phyloP scores from a whole-genome alignment of 2,888 invertebrate species.

The Eledona agricola region DNA sequence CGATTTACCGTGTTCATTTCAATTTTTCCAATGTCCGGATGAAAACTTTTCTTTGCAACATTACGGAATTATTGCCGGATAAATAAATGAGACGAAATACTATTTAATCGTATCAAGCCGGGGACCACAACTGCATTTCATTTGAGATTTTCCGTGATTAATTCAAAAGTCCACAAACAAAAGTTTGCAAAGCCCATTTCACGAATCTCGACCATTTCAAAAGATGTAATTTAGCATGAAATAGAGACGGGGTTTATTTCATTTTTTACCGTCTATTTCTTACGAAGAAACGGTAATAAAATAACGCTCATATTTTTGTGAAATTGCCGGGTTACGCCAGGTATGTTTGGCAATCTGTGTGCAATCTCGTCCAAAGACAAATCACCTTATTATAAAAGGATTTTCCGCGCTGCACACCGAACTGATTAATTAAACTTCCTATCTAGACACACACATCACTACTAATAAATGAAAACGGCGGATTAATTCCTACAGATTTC shows the following conservation, averaged over 20 bases:
- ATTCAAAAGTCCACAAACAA: slow-evolving; percentile 33
- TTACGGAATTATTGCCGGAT: slow-evolving; percentile 20
- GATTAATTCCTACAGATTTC: slow-evolving; percentile 22
- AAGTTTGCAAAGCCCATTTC: slow-evolving; percentile 29
- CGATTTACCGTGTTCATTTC: too few relatives aligned
- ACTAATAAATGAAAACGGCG: slow-evolving; percentile 22
- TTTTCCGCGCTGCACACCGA: slow-evolving; percentile 24
- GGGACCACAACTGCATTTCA: slow-evolving; percentile 27
- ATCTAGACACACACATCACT: slow-evolving; percentile 15
- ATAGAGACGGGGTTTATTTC: slow-evolving; percentile 30
- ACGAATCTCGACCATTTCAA: slow-evolving; percentile 28
- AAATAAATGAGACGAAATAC: slow-evolving; percentile 25
- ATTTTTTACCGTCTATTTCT: slow-evolving; percentile 32
- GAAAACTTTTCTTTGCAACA: slow-evolving; percentile 16
- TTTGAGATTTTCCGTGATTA: slow-evolving; percentile 26
- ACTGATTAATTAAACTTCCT: slow-evolving; percentile 25
- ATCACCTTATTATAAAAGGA: slow-evolving; percentile 30
- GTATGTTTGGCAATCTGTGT: slow-evolving; percentile 33
- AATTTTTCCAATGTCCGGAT: slow-evolving; percentile 16
- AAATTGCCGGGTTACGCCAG: slow-evolving; percentile 31
- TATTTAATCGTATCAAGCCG: slow-evolving; percentile 25
- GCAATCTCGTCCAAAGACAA: slow-evolving; percentile 27
- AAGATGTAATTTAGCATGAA: slow-evolving; percentile 34
- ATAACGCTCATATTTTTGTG: slow-evolving; percentile 31
- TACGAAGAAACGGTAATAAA: slow-evolving; percentile 31